Percentiles rank a stretch among this genome's conserved stretches.
Evolutionary conservation across 2,113 vertebrate genomes (phyloP).

Genomic region (Sciurus niger): DNA sequence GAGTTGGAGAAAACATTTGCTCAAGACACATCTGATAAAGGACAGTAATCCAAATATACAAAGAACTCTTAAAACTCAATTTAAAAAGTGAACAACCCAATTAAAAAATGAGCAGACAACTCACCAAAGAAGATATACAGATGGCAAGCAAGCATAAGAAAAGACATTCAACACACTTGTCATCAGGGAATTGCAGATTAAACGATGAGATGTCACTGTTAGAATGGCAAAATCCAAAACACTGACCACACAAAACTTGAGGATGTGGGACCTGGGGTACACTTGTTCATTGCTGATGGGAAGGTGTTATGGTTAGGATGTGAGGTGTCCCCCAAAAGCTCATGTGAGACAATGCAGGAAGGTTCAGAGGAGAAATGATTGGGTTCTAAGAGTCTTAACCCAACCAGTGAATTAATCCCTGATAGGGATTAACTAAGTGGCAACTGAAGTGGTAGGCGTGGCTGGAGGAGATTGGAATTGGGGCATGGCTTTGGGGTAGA

Average conservation of each 20-base stretch:
- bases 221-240: background rate
- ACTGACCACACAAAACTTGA: background rate
- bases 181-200: background rate
- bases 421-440: too few species aligned
- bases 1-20: background rate
- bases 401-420: too few species aligned
- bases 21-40: background rate
- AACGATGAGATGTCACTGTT: background rate
- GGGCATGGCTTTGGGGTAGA: too few species aligned
- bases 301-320: too few species aligned
- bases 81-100: background rate
- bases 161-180: background rate
- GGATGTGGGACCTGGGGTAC: background rate
- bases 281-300: background rate
- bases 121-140: background rate
- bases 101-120: background rate
- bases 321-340: too few species aligned
- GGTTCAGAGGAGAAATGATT: too few species aligned
- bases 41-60: background rate
- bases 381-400: too few species aligned
- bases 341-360: too few species aligned
- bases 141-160: background rate
- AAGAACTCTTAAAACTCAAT: background rate
- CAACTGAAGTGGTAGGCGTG: too few species aligned
- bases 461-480: too few species aligned